A percentile compares a stretch with the other conserved stretches of the same genome.
Conservation (phyloP, 2,113 vertebrate genomes). For the Camelus dromedarius region DNA sequence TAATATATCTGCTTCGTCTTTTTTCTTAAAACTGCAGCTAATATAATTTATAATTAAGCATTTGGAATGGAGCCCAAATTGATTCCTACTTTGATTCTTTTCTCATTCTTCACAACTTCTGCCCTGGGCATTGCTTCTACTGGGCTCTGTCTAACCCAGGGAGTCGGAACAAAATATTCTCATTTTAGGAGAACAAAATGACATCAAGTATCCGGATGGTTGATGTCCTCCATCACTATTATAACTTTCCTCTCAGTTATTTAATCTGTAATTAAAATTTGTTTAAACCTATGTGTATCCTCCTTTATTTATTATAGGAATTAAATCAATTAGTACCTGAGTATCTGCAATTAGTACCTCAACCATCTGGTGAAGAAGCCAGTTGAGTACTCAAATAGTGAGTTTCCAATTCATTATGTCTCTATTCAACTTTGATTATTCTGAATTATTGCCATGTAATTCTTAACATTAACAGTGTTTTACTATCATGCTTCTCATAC, state of each 20-base stretch:
- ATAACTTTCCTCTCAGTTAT: not conserved
- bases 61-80: not conserved
- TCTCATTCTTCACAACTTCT: not conserved
- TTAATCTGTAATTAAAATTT: not conserved
- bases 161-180: not conserved
- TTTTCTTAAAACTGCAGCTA: not conserved
- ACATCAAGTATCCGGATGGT: not conserved
- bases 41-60: not conserved
- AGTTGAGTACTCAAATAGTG: not conserved
- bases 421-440: not conserved
- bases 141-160: not conserved
- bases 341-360: not conserved
- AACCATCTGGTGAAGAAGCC: not conserved
- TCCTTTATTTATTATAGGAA: not conserved
- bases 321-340: not conserved
- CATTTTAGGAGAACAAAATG: not conserved
- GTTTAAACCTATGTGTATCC: not conserved
- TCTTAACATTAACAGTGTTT: not conserved
- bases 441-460: not conserved
- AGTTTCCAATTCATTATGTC: not conserved
- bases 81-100: not conserved
- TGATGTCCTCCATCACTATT: not conserved
- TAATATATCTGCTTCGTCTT: slow-evolving; percentile 33
- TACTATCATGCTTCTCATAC: not conserved
- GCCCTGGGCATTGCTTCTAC: not conserved